Conservation (phyloP, 2,888 invertebrate species). For the Melanostoma scalare region DNA sequence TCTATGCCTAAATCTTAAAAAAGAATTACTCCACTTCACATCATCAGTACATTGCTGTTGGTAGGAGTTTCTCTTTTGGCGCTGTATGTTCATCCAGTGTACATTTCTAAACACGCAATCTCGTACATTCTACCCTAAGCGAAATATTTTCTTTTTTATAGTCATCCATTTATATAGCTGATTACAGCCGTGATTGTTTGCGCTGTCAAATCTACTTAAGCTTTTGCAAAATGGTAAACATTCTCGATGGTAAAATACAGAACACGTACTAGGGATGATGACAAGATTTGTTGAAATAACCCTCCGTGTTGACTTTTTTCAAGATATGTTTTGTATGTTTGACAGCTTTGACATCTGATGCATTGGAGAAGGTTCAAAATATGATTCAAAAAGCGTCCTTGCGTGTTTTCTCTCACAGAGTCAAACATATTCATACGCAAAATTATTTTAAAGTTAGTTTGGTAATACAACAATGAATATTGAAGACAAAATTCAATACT, state of each 20-base stretch:
- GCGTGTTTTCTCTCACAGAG: too few relatives aligned
- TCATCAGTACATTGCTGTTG: conserved; percentile 3
- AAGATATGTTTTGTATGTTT: conserved; percentile 8
- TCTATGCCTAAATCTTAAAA: too few relatives aligned
- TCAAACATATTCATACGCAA: too few relatives aligned
- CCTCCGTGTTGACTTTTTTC: conserved; percentile 4
- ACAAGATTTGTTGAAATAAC: conserved; percentile 19
- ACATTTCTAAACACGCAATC: conserved; percentile 48
- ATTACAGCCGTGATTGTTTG: conserved; percentile 36
- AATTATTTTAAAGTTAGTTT: too few relatives aligned
- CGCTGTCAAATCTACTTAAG: conserved; percentile 26
- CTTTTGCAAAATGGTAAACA: not conserved
- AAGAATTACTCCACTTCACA: not conserved
- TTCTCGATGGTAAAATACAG: not conserved
- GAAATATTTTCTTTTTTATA: conserved; percentile 30
- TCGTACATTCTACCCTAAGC: conserved; percentile 14
- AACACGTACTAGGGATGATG: conserved; percentile 13
- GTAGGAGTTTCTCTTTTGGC: not conserved
- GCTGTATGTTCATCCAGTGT: conserved; percentile 25
- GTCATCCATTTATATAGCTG: conserved; percentile 21
- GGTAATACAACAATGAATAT: too few relatives aligned
- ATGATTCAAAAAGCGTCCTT: not conserved
- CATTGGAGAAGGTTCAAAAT: too few relatives aligned
- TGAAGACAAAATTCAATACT: too few relatives aligned
- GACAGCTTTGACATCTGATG: conserved; percentile 8